Conservation (phyloP, 2,888 invertebrate species). For the Dendrolimus houi region DNA sequence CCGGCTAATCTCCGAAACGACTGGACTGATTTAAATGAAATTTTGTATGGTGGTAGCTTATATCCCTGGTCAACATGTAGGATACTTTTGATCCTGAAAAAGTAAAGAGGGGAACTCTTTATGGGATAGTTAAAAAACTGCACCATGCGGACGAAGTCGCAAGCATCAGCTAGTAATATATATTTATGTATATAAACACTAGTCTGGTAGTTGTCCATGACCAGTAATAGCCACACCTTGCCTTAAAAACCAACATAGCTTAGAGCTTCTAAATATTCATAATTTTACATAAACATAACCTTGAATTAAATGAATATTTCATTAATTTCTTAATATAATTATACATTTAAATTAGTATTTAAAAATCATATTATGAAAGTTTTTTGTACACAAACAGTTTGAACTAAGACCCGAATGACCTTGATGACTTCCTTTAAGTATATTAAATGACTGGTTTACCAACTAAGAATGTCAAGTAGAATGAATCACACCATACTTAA, state of each 20-base stretch:
- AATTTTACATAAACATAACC: background rate
- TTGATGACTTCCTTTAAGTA: background rate
- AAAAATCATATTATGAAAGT: background rate
- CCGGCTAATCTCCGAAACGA: too few species aligned
- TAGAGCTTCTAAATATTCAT: background rate
- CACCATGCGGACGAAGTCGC: too few species aligned
- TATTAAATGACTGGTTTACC: background rate
- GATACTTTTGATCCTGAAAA: too few species aligned
- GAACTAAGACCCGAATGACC: background rate
- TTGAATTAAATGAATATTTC: background rate
- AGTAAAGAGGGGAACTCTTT: too few species aligned
- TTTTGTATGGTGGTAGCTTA: too few species aligned
- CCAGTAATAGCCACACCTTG: background rate
- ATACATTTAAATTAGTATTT: background rate
- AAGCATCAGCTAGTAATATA: too few species aligned
- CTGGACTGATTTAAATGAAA: too few species aligned
- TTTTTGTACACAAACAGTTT: background rate
- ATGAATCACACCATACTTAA: too few species aligned
- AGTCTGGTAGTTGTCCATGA: background rate
- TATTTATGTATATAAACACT: too few species aligned
- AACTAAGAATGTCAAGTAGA: too few species aligned
- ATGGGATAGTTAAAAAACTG: too few species aligned
- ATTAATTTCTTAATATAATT: background rate
- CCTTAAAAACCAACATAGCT: background rate
- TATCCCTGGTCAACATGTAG: too few species aligned